These are phyloP conservation scores for Gobio occitaniae DNA, from an alignment of 2,797 vertebrate genomes.

Conservation along the genomic window DNA sequence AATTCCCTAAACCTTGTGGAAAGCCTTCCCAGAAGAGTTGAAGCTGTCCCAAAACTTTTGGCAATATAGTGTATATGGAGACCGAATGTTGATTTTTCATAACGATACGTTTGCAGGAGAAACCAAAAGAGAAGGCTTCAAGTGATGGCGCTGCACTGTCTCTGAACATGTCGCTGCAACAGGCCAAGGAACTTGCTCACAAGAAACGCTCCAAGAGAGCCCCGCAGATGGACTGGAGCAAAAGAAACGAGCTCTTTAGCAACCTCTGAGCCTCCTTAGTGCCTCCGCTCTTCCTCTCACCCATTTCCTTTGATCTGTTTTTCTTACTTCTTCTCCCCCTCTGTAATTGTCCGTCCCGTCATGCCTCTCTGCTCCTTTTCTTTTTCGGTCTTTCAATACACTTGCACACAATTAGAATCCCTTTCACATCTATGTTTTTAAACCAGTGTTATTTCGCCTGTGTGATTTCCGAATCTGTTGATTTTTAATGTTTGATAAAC, in stretches of 20 bases:
- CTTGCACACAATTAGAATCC: conserved; percentile 25
- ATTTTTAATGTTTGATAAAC: conserved; percentile 7
- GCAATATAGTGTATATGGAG: not conserved
- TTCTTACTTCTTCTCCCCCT: not conserved
- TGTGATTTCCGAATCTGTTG: conserved; percentile 31
- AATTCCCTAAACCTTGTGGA: too few relatives aligned
- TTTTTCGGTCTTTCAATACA: not conserved
- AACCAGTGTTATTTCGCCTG: conserved; percentile 60
- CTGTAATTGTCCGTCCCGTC: not conserved
- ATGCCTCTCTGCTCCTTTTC: conserved; percentile 12
- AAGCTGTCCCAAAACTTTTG: too few relatives aligned
- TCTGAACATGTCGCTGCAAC: conserved; percentile 85
- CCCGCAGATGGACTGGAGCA: conserved; percentile 97
- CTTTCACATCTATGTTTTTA: conserved; percentile 38
- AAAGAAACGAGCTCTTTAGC: conserved; percentile 97
- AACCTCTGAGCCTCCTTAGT: conserved; percentile 83
- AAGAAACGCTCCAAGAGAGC: conserved; percentile 91
- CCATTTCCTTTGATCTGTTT: conserved; percentile 3
- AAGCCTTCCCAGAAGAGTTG: too few relatives aligned
- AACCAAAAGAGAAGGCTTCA: conserved; percentile 51
- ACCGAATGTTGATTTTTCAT: not conserved
- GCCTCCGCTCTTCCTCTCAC: not conserved
- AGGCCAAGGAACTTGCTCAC: conserved; percentile 89
- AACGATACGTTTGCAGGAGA: conserved; percentile 27
- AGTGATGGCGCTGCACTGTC: conserved; percentile 61